Evolutionary conservation across 1,140 invertebrate species (phyloP), one percentile per base, ranked within the genome.

Genomic region (Cotesia glomerata): DNA sequence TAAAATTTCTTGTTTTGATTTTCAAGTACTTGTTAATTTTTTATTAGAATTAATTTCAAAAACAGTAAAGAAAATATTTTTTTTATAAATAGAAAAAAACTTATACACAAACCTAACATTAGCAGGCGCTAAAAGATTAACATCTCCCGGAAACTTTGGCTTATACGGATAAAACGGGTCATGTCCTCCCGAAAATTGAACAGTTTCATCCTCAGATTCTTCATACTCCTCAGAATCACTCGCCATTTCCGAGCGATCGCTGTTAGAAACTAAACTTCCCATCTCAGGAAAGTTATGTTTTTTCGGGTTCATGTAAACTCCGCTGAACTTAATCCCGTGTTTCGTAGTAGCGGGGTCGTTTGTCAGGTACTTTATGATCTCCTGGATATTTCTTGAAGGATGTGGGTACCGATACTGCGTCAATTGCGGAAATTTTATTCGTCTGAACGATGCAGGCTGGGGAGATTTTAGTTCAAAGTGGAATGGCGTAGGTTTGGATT

Each of bases 111-210:
- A 89, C 81, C 87, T 83, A 11, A 89, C 76, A 70, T 85, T 87
- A 0, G 83, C 82, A 2, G 83, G 78, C 1, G 88, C 88, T 34
- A 89, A 71, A 9, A 89, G 81, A 75, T 89, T 90, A 0, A 90
- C 85, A 49, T 90, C 89, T 5, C 88, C 78, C 0, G 88, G 88
- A 74, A 89, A 85, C 71, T 85, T 85, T 0, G 89, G 89, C 75
- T 89, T 89, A 73, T 87, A 90, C 8, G 79, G 80, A 52, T 84
- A 86, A 61, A 90, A 86, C 0, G 88, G 88, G 80, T 89, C 88
- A 51, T 73, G 78, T 5, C 63, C 72, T 0, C 76, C 67, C 0
- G 77, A 11, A 49, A 78, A 76, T 9, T 72, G 63, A 7, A 77
- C 63, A 8, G 49, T 26, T 11, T 82, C 79, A 0, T 81, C 76